Evolutionary conservation across 2,888 invertebrate genomes (phyloP), one percentile per base, ranked within the genome.

Genomic region (Ophraella communa): DNA sequence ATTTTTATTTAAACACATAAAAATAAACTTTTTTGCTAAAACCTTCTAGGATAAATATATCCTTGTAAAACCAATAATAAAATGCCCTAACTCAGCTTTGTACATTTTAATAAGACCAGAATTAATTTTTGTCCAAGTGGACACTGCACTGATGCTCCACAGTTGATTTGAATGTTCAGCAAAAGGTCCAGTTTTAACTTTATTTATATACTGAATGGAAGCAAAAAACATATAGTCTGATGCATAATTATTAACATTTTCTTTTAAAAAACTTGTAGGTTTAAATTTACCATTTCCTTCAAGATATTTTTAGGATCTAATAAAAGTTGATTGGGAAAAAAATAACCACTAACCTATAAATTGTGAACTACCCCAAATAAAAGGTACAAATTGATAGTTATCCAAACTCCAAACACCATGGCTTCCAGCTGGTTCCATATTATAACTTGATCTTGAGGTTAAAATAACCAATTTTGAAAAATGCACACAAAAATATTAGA

Each of bases 351-450:
- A 81, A 91, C 93, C 91, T 65, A 96, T 86, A 17, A 99, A 86
- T 79, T 99, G 99, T 8, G 98, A 90, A 81, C 97, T 97, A 14
- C 99, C 99, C 95, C 96, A 99, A 78, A 99, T 92, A 77, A 99
- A 99, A 27, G 98, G 98, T 42, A 98, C 87, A 84, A 99, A 99
- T 81, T 99, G 99, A 81, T 93, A 98, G 82, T 99, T 99, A 83
- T 99, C 99, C 59, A 99, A 86, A 75, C 98, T 95, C 96, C 98
- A 99, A 8, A 98, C 99, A 1, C 99, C 99, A 77, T 98, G 98
- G 81, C 97, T 97, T 7, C 99, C 99, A 0, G 99, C 99, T 4
- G 99, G 99, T 83, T 99, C 99, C 96, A 99, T 98, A 75, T 96
- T 87, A 80, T 99, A 49, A 89, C 84, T 82, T 91, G 90, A 80